Percentiles rank a stretch among this genome's conserved stretches.
These are phyloP conservation scores for Cherax quadricarinatus DNA, from an alignment of 1,140 invertebrate genomes.

Conservation along the genomic window DNA sequence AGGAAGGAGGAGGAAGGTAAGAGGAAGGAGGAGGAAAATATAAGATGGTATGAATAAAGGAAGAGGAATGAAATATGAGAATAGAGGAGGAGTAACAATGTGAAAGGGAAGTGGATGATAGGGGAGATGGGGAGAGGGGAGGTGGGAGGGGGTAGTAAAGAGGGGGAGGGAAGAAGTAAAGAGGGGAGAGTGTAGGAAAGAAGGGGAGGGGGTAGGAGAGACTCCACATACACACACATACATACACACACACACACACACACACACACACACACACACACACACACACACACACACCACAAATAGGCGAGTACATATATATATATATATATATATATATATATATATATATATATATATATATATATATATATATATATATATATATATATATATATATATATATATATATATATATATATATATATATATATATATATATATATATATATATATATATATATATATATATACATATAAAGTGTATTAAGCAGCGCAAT, in stretches of 20 bases:
- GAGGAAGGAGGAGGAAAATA: too few relatives aligned
- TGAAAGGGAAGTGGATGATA: too few relatives aligned
- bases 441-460: constrained; percentile 32
- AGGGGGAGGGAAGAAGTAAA: too few relatives aligned
- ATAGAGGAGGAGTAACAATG: too few relatives aligned
- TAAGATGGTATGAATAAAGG: too few relatives aligned
- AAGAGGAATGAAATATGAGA: too few relatives aligned
- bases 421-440: constrained; percentile 37
- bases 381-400: constrained; percentile 16
- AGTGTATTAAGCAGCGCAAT: background rate
- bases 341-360: constrained; percentile 29
- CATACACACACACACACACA: background rate
- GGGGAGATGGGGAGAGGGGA: too few relatives aligned
- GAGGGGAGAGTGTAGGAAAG: too few relatives aligned
- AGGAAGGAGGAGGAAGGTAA: too few relatives aligned
- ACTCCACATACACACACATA: background rate
- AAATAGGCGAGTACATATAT: background rate
- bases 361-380: constrained; percentile 16
- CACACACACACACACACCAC: background rate
- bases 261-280: too few relatives aligned
- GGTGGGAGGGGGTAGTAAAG: too few relatives aligned
- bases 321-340: constrained; percentile 21
- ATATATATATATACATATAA: constrained; percentile 31
- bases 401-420: constrained; percentile 46
- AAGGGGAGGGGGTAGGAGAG: background rate